phyloP scores from a whole-genome alignment of 2,113 vertebrate species.

The Chaetura pelagica region DNA sequence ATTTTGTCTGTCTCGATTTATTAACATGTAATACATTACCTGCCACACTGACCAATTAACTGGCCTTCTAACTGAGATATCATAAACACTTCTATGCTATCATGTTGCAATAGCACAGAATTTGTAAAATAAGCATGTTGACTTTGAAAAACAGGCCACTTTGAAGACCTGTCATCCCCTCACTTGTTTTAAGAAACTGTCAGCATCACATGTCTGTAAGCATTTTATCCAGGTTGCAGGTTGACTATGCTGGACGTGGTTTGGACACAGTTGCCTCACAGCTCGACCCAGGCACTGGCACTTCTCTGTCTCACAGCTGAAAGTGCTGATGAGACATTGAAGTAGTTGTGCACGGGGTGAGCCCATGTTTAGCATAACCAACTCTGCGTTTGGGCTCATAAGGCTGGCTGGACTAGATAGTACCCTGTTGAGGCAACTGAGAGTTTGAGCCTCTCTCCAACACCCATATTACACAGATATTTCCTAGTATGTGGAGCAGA shows the following conservation, averaged over 20 bases:
- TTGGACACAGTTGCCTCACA: background rate
- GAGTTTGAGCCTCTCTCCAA: background rate
- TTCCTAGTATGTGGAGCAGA: background rate
- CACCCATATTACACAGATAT: background rate
- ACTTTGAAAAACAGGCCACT: background rate
- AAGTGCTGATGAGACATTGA: background rate
- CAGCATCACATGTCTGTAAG: rapidly evolving
- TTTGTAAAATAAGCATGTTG: background rate
- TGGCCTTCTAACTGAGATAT: background rate
- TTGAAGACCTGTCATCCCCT: background rate
- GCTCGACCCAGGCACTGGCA: background rate
- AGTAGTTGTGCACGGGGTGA: background rate
- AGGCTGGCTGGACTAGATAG: background rate
- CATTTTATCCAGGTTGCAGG: background rate
- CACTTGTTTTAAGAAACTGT: background rate
- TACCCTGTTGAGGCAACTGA: background rate
- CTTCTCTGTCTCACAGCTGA: background rate
- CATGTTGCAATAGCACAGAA: background rate
- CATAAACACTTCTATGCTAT: background rate
- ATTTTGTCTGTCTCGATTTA: background rate
- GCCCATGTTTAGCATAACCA: background rate
- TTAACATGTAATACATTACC: background rate
- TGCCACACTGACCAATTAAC: background rate
- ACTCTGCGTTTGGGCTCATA: background rate
- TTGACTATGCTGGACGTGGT: background rate